A percentile compares a stretch with the other conserved stretches of the same genome.
Evolutionary conservation across 2,113 vertebrate species (phyloP).

Genomic region (Lepidothrix coronata): DNA sequence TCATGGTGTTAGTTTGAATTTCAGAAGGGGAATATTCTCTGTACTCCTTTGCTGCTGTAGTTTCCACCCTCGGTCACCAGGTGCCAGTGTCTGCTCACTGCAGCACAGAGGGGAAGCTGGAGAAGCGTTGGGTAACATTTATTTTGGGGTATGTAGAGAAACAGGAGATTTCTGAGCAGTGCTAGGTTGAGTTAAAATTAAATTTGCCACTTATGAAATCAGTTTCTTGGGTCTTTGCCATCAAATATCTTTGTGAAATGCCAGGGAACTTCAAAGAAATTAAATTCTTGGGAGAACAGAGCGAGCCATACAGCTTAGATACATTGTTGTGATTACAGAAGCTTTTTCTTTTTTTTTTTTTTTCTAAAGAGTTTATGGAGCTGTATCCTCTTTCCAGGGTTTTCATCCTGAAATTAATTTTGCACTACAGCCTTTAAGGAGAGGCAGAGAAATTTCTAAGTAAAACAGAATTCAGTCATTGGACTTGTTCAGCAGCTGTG

Average conservation of each 20-base stretch:
- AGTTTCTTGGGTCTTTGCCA: neutral
- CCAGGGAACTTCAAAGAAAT: neutral
- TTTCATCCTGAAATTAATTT: neutral
- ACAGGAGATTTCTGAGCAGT: neutral
- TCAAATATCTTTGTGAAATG: neutral
- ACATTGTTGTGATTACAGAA: neutral
- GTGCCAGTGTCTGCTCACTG: constrained; percentile 62
- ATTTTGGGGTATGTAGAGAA: neutral
- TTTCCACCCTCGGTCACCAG: constrained; percentile 50
- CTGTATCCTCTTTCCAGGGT: neutral
- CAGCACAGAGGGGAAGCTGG: neutral
- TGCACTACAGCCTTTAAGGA: neutral
- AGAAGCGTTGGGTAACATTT: neutral
- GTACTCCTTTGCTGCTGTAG: neutral
- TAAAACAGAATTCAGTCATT: neutral
- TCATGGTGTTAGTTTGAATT: neutral
- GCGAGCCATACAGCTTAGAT: neutral
- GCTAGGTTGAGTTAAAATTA: neutral
- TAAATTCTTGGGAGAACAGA: neutral
- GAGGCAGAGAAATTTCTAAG: neutral
- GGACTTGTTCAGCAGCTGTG: neutral
- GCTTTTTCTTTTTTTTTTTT: neutral
- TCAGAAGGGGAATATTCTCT: neutral
- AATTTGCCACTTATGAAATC: neutral
- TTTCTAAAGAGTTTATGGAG: neutral